Evolutionary conservation across 2,113 vertebrate genomes (phyloP), one percentile per base, ranked within the genome.

Genomic region (Datnioides undecimradiatus): DNA sequence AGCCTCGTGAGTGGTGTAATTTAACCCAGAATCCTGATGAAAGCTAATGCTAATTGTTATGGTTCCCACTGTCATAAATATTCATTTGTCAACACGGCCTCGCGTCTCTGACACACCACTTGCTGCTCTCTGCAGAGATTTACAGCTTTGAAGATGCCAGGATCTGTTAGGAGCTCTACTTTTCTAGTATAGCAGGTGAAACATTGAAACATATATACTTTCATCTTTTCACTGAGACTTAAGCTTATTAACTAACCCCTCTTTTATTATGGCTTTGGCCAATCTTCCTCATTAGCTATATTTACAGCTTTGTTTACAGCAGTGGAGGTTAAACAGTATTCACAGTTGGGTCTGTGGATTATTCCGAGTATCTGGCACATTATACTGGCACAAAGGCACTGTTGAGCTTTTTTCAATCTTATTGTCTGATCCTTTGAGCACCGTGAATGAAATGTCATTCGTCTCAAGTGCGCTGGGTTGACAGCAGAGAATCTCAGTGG

Each of bases 11-110:
- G 79, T 73, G 68, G 59, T 77, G 73, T 59, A 25, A 80, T 82
- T 85, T 79, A 85, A 81, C 54, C 73, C 69, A 88, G 72, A 88
- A 87, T 74, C 64, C 67, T 29, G 57, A 84, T 87, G 73, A 89
- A 87, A 81, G 75, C 78, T 87, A 82, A 83, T 76, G 72, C 80
- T 90, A 80, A 90, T 90, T 87, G 85, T 82, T 74, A 57, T 55
- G 69, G 70, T 54, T 85, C 69, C 57, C 36, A 17, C 65, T 14
- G 52, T 79, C 55, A 83, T 90, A 85, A 88, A 88, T 83, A 88
- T 87, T 82, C 52, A 88, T 78, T 73, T 73, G 73, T 79, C 82
- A 85, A 60, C 80, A 63, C 31, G 8, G 57, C 64, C 25, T 6
- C 54, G 60, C 13, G 4, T 64, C 54, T 75, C 73, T 54, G 70